Evolutionary conservation across 2,113 vertebrate genomes (phyloP).

Genomic region (Calyptomena viridis): DNA sequence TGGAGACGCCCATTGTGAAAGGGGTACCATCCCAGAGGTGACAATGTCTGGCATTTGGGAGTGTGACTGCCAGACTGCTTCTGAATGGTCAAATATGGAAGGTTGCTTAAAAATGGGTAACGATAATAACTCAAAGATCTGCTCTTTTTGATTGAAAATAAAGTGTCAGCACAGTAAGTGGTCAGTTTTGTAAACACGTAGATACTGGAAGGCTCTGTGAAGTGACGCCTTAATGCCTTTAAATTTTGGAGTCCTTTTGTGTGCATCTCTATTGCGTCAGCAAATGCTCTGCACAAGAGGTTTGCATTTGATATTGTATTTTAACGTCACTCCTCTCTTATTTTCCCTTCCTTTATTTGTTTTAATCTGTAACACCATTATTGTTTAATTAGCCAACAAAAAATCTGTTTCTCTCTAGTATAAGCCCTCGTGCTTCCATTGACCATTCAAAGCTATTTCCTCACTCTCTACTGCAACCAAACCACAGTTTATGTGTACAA

Average conservation of each 20-base stretch:
- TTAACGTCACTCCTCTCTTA: background rate
- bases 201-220: background rate
- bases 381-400: background rate
- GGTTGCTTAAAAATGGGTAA: background rate
- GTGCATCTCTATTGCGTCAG: background rate
- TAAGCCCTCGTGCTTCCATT: background rate
- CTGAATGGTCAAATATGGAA: background rate
- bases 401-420: background rate
- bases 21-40: background rate
- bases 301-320: background rate
- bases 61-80: background rate
- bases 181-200: background rate
- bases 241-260: background rate
- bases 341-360: background rate
- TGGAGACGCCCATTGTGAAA: fast-evolving
- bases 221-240: background rate
- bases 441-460: background rate
- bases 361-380: background rate
- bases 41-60: background rate
- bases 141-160: background rate
- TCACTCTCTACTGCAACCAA: background rate
- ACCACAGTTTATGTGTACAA: background rate
- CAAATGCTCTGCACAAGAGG: background rate
- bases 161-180: background rate
- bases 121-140: background rate